Conservation (phyloP, 2,888 invertebrate species). For the Capitulum mitella region DNA sequence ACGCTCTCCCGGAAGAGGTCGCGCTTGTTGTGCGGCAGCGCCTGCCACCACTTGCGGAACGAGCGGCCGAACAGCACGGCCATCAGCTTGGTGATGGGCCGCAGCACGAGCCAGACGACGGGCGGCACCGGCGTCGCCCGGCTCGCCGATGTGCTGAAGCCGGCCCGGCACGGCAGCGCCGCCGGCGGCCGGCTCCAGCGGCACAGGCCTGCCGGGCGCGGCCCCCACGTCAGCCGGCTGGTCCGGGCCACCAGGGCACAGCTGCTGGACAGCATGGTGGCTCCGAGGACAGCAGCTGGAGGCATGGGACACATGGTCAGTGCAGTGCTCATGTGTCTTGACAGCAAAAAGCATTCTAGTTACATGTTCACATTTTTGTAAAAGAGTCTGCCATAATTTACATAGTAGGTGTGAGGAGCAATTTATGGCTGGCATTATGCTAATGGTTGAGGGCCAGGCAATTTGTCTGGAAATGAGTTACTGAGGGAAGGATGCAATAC, state of each 20-base stretch:
- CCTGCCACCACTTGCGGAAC: slow-evolving; percentile 47
- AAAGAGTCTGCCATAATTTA: no score
- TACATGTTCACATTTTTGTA: no score
- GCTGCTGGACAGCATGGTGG: neutral
- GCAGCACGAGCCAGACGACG: slow-evolving; percentile 40
- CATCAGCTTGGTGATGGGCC: slow-evolving; percentile 41
- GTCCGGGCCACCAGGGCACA: neutral
- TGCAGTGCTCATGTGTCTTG: no score
- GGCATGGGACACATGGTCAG: no score
- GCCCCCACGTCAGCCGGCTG: neutral
- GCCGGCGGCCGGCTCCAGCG: neutral
- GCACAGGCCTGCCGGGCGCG: neutral
- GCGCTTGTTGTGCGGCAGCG: slow-evolving; percentile 42
- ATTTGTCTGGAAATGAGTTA: no score
- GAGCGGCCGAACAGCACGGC: slow-evolving; percentile 43
- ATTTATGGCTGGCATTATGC: no score
- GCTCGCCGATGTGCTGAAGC: neutral
- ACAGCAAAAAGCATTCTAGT: no score
- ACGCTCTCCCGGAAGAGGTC: slow-evolving; percentile 35
- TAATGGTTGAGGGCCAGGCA: no score
- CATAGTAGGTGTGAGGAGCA: no score
- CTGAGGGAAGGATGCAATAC: no score
- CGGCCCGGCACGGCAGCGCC: neutral
- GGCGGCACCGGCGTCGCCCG: slow-evolving; percentile 37
- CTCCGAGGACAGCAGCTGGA: neutral